Percentiles rank a stretch among this genome's conserved stretches.
These are phyloP conservation scores for Phyllostomus hastatus DNA, from an alignment of 2,113 vertebrate species.

Conservation along the genomic window DNA sequence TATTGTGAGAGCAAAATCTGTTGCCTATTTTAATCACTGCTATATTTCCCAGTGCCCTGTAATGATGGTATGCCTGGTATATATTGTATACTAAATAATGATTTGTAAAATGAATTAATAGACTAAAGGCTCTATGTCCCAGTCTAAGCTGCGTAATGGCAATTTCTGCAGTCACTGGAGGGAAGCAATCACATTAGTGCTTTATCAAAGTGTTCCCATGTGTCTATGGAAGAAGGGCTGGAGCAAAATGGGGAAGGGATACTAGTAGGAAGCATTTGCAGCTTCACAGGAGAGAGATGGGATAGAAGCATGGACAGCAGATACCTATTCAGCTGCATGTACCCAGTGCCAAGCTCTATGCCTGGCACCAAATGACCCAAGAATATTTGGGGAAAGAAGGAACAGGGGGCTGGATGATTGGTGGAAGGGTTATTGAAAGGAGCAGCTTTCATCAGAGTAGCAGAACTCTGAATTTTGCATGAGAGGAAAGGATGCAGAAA, in stretches of 20 bases:
- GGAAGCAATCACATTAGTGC: neutral
- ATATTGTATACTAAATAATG: neutral
- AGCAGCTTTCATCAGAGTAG: neutral
- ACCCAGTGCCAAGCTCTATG: neutral
- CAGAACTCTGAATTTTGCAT: neutral
- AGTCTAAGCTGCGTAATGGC: neutral
- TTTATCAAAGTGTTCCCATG: neutral
- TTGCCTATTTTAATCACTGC: neutral
- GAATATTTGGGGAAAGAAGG: neutral
- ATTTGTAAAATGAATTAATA: neutral
- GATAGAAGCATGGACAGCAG: neutral
- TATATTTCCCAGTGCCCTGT: neutral
- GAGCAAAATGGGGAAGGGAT: neutral
- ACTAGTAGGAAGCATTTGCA: neutral
- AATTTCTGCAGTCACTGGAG: neutral
- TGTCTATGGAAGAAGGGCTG: neutral
- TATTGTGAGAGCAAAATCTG: neutral
- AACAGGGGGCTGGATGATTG: neutral
- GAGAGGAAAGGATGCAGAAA: neutral
- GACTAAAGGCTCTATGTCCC: neutral
- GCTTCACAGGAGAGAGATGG: neutral
- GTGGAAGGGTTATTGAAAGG: neutral
- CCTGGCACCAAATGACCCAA: neutral
- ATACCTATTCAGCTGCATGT: neutral
- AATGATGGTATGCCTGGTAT: neutral